Evolutionary conservation across 2,797 vertebrate species (phyloP), one percentile per base, ranked within the genome.

Genomic region (Molossus molossus): DNA sequence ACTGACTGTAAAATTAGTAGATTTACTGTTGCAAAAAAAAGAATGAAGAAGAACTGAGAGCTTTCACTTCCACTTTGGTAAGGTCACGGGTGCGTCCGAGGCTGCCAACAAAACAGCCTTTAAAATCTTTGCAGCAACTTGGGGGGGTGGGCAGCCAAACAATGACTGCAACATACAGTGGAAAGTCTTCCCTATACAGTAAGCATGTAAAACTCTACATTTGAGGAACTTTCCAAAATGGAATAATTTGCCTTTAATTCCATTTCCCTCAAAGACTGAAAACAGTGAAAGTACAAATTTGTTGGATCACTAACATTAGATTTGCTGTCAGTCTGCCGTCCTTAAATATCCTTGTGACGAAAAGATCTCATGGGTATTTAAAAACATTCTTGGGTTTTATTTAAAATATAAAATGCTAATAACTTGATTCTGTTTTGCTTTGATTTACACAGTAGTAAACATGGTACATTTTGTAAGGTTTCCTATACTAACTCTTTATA

Each of bases 1-100:
- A 98, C 99, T 99, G 98, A 99, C 99, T 99, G 99, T 99, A 99
- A 99, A 99, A 99, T 99, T 99, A 98, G 99, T 98, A 98, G 98
- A 99, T 99, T 99, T 99, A 98, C 98, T 99, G 98, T 98, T 98
- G 98, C 97, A 97, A 98, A 98, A 98, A 97, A 97, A 98, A 76
- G 60, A 94, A 15, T 53, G 79, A 95, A 96, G 73, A 64, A 96
- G 92, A 76, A 94, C 53, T 6, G 84, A 96, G 91, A 97, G 98
- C 98, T 98, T 98, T 98, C 97, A 97, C 91, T 98, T 98, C 97
- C 97, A 97, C 97, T 98, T 98, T 98, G 98, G 98, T 98, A 98
- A 98, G 99, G 98, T 98, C 98, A 98, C 64, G 94, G 98, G 97
- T 98, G 97, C 94, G 92, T 98, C 98, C 97, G 95, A 95, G 97